Conservation (phyloP, 2,113 vertebrate genomes). For the Ictalurus punctatus region DNA sequence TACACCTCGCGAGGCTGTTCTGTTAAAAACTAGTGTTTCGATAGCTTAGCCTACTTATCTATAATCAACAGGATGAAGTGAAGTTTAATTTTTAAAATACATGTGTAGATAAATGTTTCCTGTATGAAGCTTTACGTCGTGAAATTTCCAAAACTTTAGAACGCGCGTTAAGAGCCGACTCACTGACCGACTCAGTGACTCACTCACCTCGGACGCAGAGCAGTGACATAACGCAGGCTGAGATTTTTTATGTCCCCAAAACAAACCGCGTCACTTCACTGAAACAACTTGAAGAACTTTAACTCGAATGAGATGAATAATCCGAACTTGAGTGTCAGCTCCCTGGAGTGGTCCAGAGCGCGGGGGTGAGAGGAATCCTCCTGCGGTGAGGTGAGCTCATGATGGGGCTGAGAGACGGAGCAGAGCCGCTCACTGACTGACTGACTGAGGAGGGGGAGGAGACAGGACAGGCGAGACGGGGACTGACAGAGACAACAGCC, state of each 20-base stretch:
- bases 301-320: no score
- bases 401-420: neutral
- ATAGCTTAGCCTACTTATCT: neutral
- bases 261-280: neutral
- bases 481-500: slow-evolving; percentile 10
- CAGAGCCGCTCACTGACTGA: neutral
- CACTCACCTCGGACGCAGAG: slow-evolving; percentile 44
- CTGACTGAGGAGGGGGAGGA: neutral
- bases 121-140: neutral
- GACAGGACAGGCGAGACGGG: no score
- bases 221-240: slow-evolving; percentile 27
- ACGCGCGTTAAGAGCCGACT: neutral
- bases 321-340: neutral
- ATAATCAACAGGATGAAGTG: no score
- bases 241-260: neutral
- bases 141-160: neutral
- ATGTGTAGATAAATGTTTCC: neutral
- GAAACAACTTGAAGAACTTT: neutral
- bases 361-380: neutral
- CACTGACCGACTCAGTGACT: neutral
- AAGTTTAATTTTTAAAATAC: neutral
- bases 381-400: neutral
- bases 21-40: neutral
- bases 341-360: neutral
- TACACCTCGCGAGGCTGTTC: neutral